A percentile compares a stretch with the other conserved stretches of the same genome.
Conservation (phyloP, 30 jellyfish, hydroid and myxozoan species). For the Aurelia aurita complex sp. Pacific region DNA sequence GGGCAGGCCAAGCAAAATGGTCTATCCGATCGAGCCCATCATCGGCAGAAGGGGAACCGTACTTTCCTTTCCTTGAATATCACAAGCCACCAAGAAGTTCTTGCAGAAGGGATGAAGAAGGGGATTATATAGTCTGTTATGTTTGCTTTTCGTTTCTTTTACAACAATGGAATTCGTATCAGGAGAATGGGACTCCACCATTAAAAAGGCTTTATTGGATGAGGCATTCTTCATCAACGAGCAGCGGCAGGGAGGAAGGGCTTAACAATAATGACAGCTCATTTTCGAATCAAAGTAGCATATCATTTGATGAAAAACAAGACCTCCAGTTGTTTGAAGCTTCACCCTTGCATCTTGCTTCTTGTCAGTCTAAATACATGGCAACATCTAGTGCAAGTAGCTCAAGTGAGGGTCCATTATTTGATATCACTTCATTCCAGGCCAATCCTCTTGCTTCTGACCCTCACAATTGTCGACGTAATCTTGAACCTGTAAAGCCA, state of each 20-base stretch:
- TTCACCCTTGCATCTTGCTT: neutral
- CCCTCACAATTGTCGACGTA: too few species aligned
- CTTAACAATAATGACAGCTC: neutral
- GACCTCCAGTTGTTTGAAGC: neutral
- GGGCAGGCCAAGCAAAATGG: slow-evolving; percentile 73
- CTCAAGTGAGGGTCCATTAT: too few species aligned
- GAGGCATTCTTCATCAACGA: slow-evolving; percentile 24
- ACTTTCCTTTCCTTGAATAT: slow-evolving; percentile 79
- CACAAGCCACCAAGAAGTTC: slow-evolving; percentile 71
- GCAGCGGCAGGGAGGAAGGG: neutral
- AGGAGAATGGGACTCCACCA: slow-evolving; percentile 67
- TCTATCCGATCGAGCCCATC: slow-evolving; percentile 60
- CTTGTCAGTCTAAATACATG: neutral
- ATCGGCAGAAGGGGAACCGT: slow-evolving; percentile 51
- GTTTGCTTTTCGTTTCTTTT: slow-evolving; percentile 81
- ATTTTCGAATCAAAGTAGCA: slow-evolving; percentile 6
- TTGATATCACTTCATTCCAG: too few species aligned
- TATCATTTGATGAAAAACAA: neutral
- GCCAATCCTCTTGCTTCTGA: too few species aligned
- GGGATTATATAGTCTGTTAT: slow-evolving; percentile 58
- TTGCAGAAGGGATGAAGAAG: slow-evolving; percentile 27
- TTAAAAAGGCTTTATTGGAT: slow-evolving; percentile 80
- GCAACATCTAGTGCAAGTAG: neutral
- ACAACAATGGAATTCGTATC: slow-evolving; percentile 91
- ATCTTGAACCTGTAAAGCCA: too few species aligned